Conservation (phyloP, 1,140 invertebrate genomes). For the Tetragnatha versicolor region DNA sequence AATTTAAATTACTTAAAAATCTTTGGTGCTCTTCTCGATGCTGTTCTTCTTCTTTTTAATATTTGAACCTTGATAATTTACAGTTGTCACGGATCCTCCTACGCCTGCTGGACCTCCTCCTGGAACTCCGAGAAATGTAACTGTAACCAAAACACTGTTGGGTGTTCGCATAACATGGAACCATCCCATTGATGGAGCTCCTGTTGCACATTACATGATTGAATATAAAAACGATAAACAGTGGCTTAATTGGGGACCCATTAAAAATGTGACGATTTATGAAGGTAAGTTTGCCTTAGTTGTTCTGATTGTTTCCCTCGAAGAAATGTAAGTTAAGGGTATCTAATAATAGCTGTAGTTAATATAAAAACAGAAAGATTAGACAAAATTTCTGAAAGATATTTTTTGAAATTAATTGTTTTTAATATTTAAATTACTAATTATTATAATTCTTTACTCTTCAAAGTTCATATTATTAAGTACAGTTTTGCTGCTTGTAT, state of each 20-base stretch:
- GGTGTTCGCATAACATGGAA: slow-evolving; percentile 89
- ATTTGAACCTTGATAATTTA: neutral
- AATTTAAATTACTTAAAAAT: no score
- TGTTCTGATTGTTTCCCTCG: slow-evolving; percentile 48
- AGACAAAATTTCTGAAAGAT: no score
- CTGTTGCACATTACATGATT: slow-evolving; percentile 89
- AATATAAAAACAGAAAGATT: no score
- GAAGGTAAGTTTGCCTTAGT: slow-evolving; percentile 70
- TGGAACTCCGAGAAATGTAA: slow-evolving; percentile 84
- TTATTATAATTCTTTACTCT: no score
- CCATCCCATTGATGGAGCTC: slow-evolving; percentile 75
- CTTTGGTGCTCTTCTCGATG: no score
- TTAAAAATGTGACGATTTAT: slow-evolving; percentile 86
- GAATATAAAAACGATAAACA: slow-evolving; percentile 87
- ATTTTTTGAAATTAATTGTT: no score
- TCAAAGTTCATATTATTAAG: no score
- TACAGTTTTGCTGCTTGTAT: no score
- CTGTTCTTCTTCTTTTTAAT: no score
- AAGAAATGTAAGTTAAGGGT: slow-evolving; percentile 36
- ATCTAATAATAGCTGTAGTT: no score
- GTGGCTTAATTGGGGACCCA: slow-evolving; percentile 79
- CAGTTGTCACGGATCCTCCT: slow-evolving; percentile 26
- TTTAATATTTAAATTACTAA: no score
- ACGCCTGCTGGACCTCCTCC: slow-evolving; percentile 80
- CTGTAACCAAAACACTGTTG: slow-evolving; percentile 79